Percentiles rank a stretch among this genome's conserved stretches.
phyloP scores from a whole-genome alignment of 1,140 invertebrate genomes.

The Eciton burchellii region DNA sequence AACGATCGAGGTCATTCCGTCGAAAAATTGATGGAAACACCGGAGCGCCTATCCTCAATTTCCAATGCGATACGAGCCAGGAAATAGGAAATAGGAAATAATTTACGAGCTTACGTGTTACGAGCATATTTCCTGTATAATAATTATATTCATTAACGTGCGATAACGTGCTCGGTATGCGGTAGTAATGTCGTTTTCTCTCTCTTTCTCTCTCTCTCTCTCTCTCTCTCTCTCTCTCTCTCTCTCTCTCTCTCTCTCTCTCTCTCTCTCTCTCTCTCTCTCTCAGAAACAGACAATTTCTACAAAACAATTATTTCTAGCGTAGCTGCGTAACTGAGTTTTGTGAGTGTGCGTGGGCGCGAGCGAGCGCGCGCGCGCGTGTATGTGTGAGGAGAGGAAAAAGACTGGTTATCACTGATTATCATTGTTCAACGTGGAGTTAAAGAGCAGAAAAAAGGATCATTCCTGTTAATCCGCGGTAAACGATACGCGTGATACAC shows the following conservation, averaged over 20 bases:
- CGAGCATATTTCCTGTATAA: not conserved
- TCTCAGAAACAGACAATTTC: not conserved
- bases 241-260: not conserved
- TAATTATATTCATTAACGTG: not conserved
- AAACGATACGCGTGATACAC: not conserved
- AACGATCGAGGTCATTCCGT: slow-evolving; percentile 30
- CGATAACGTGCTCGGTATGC: not conserved
- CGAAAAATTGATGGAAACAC: not conserved
- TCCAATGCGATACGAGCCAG: not conserved
- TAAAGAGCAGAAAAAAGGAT: not conserved
- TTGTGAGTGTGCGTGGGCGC: too few species aligned
- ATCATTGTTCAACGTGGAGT: not conserved
- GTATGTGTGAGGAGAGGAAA: not conserved
- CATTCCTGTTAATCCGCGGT: too few species aligned
- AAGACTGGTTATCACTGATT: not conserved
- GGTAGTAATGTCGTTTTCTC: not conserved
- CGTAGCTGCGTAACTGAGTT: too few species aligned
- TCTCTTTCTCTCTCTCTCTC: not conserved
- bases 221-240: not conserved
- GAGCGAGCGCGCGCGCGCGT: too few species aligned
- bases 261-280: not conserved
- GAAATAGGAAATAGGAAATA: not conserved
- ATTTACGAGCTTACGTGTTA: not conserved
- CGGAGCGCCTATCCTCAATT: too few species aligned
- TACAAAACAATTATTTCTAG: not conserved